phyloP scores from a whole-genome alignment of 2,797 vertebrate species.

The Bucorvus abyssinicus region DNA sequence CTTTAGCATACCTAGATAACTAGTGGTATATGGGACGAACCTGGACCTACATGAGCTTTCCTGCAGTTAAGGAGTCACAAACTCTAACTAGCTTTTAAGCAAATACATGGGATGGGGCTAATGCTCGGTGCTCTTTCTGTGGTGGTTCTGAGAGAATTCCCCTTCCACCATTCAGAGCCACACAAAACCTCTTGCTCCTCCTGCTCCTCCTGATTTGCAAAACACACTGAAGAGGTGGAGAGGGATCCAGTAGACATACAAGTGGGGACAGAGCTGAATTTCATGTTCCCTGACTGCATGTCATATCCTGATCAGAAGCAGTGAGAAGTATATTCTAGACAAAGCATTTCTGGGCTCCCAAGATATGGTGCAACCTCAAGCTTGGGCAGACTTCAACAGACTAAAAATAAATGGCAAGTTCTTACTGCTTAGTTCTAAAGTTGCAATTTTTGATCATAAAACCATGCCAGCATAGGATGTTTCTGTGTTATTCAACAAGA shows the following conservation, averaged over 20 bases:
- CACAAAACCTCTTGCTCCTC: neutral
- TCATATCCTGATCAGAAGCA: neutral
- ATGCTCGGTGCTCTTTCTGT: neutral
- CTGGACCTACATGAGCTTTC: neutral
- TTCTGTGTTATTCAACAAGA: neutral
- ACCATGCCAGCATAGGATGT: neutral
- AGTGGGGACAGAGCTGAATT: neutral
- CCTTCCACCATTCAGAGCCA: neutral
- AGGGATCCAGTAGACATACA: neutral
- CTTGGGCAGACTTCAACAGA: neutral
- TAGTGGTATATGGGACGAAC: neutral
- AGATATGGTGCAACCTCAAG: neutral
- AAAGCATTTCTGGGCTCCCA: neutral
- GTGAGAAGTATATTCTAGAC: neutral
- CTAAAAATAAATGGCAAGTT: neutral
- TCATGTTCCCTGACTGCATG: neutral
- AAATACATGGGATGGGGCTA: neutral
- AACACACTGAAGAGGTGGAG: neutral
- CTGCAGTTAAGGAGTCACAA: neutral
- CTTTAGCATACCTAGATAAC: neutral
- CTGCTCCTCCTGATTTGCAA: neutral
- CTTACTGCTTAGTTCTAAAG: neutral
- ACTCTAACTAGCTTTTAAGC: neutral
- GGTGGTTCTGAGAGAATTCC: neutral
- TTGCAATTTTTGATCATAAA: neutral